These are phyloP conservation scores for Dasypus novemcinctus DNA, from an alignment of 2,113 vertebrate species.

Conservation along the genomic window DNA sequence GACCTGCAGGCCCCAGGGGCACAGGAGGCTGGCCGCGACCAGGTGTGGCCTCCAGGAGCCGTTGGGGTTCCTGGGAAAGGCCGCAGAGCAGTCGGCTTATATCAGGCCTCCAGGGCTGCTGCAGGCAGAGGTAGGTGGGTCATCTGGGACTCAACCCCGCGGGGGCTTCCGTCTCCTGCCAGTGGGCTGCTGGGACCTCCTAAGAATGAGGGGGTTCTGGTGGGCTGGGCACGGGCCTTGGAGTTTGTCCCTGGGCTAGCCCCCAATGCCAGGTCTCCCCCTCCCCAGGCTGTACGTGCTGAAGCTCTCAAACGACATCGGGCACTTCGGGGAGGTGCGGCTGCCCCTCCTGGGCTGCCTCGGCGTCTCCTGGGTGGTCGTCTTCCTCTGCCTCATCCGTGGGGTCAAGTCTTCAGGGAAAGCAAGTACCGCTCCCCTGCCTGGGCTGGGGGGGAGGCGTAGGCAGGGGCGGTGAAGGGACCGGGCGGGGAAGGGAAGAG, in stretches of 20 bases:
- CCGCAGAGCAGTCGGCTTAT: background rate
- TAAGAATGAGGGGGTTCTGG: background rate
- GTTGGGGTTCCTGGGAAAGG: background rate
- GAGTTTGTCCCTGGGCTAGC: background rate
- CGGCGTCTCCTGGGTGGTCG: constrained; percentile 94
- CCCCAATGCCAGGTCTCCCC: background rate
- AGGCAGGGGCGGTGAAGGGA: background rate
- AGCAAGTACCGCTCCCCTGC: constrained; percentile 79
- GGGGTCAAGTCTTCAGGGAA: constrained; percentile 99
- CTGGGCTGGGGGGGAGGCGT: background rate
- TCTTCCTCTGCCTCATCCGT: constrained; percentile 98
- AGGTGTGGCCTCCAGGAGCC: background rate
- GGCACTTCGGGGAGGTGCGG: constrained; percentile 94
- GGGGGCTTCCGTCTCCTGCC: background rate
- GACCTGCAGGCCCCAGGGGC: background rate
- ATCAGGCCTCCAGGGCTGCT: background rate
- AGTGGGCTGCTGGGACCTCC: background rate
- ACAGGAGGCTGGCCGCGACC: background rate
- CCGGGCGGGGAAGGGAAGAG: background rate
- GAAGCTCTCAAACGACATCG: constrained; percentile 94
- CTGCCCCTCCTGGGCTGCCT: constrained; percentile 96
- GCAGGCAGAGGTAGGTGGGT: background rate
- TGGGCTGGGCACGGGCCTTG: background rate
- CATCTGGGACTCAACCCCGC: background rate
- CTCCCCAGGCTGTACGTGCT: constrained; percentile 91